These are phyloP conservation scores for Nemurella pictetii DNA, from an alignment of 2,888 invertebrate species.

Conservation along the genomic window DNA sequence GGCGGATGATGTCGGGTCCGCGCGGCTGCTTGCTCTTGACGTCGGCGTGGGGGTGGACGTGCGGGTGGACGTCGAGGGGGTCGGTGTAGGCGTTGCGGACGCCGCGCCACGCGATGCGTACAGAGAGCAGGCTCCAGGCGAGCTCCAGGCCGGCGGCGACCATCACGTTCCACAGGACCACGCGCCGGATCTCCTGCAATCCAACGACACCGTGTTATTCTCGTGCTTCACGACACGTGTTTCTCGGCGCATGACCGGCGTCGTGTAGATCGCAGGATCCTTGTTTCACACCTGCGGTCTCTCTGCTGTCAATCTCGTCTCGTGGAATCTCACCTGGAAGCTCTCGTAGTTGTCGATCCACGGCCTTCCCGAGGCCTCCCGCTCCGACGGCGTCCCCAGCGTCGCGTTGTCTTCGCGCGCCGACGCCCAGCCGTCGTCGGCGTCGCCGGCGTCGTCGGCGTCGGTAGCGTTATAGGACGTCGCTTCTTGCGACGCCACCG, in stretches of 20 bases:
- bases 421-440: neutral
- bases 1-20: constrained; percentile 37
- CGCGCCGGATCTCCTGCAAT: constrained; percentile 42
- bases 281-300: too few relatives aligned
- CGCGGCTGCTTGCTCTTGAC: neutral
- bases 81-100: constrained; percentile 58
- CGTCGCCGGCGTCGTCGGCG: neutral
- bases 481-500: neutral
- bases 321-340: too few relatives aligned
- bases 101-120: constrained; percentile 63
- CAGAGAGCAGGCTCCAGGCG: constrained; percentile 63
- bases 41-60: neutral
- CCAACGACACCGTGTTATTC: too few relatives aligned
- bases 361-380: too few relatives aligned
- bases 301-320: too few relatives aligned
- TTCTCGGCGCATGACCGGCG: too few relatives aligned
- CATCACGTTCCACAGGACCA: constrained; percentile 62
- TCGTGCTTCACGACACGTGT: too few relatives aligned
- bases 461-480: neutral
- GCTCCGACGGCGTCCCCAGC: neutral
- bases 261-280: too few relatives aligned
- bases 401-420: constrained; percentile 9
- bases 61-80: constrained; percentile 44
- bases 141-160: constrained; percentile 62
- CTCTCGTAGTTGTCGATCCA: neutral